A percentile compares a stretch with the other conserved stretches of the same genome.
Conservation (phyloP, 2,797 vertebrate species). For the Muscicapa comitata region DNA sequence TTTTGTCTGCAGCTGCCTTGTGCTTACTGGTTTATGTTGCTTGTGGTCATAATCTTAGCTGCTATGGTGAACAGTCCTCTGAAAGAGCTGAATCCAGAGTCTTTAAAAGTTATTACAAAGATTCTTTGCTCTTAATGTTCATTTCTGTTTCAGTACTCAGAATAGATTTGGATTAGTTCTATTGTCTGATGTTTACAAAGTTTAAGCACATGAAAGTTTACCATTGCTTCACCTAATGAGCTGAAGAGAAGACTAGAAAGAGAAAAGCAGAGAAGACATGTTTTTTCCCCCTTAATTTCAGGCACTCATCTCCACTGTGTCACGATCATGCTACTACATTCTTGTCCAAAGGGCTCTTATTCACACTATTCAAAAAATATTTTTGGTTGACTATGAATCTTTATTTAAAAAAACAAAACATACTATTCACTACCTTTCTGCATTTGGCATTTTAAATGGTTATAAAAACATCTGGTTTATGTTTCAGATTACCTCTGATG, state of each 20-base stretch:
- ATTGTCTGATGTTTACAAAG: not conserved
- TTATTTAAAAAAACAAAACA: not conserved
- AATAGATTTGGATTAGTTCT: not conserved
- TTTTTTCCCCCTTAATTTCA: accelerated
- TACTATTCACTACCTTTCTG: not conserved
- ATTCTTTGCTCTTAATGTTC: not conserved
- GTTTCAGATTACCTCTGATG: not conserved
- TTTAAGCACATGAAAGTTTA: not conserved
- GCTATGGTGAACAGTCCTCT: not conserved
- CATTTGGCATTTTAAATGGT: not conserved
- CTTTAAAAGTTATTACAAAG: not conserved
- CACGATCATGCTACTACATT: not conserved
- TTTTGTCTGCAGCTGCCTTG: not conserved
- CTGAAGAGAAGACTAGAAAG: not conserved
- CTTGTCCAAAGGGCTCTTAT: not conserved
- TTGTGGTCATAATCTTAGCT: not conserved
- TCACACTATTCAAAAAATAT: not conserved
- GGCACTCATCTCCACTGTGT: not conserved
- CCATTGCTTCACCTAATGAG: not conserved
- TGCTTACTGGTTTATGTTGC: not conserved
- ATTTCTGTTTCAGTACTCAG: not conserved
- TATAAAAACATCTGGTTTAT: not conserved
- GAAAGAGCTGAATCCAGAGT: not conserved
- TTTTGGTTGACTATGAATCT: not conserved
- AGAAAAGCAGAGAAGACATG: not conserved